A percentile compares a stretch with the other conserved stretches of the same genome.
Evolutionary conservation across 2,113 vertebrate species (phyloP).

Genomic region (Ancistrus triradiatus): DNA sequence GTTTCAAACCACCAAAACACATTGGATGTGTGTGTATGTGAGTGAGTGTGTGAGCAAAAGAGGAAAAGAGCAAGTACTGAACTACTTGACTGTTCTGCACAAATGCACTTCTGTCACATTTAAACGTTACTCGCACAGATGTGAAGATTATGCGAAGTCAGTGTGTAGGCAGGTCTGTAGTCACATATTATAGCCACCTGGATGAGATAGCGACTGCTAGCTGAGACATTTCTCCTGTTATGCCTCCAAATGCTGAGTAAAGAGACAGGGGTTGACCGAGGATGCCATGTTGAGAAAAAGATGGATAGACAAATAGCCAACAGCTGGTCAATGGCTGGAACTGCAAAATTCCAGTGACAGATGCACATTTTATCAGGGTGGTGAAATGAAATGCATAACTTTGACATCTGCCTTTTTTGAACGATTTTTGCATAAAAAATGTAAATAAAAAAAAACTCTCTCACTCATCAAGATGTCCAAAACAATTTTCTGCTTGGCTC

Average conservation of each 20-base stretch:
- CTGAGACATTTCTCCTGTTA: constrained; percentile 9
- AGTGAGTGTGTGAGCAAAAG: constrained; percentile 19
- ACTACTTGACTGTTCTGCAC: constrained; percentile 15
- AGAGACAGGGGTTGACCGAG: constrained; percentile 21
- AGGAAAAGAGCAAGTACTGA: constrained; percentile 6
- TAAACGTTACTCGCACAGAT: constrained; percentile 20
- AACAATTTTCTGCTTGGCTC: constrained; percentile 77
- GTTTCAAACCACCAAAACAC: constrained; percentile 36
- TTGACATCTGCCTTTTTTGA: constrained; percentile 44
- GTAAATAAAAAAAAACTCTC: constrained; percentile 64
- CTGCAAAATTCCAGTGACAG: constrained; percentile 45
- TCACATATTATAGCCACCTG: constrained; percentile 24
- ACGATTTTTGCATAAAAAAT: constrained; percentile 64
- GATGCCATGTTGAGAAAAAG: not conserved
- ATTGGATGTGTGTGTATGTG: constrained; percentile 42
- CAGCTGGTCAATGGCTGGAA: constrained; percentile 7
- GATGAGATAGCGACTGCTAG: constrained; percentile 2
- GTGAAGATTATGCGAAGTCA: constrained; percentile 1
- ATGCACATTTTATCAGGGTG: constrained; percentile 55
- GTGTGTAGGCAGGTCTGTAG: not conserved
- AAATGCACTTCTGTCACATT: constrained; percentile 11
- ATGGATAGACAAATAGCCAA: constrained; percentile 3
- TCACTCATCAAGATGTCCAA: constrained; percentile 67
- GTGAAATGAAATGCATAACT: constrained; percentile 69
- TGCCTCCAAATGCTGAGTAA: constrained; percentile 22